A percentile compares a stretch with the other conserved stretches of the same genome.
Conservation (phyloP, 1,140 invertebrate genomes). For the Sinella curviseta region DNA sequence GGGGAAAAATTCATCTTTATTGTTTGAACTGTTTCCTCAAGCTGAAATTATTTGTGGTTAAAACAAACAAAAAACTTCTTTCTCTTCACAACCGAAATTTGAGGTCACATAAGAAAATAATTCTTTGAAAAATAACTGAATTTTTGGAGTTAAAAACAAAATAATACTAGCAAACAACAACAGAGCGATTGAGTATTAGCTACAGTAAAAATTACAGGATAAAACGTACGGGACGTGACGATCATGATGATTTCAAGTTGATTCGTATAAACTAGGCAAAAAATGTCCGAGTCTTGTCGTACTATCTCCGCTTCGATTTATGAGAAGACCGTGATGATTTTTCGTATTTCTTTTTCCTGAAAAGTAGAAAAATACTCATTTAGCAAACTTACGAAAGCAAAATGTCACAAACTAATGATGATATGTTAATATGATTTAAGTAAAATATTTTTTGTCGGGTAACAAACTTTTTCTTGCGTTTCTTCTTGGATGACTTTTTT, state of each 20-base stretch:
- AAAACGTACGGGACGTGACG: neutral
- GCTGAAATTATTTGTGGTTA: too few species aligned
- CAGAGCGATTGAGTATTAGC: too few species aligned
- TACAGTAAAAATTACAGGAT: too few species aligned
- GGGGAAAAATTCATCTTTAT: too few species aligned
- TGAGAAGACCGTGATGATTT: neutral
- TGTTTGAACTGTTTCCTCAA: too few species aligned
- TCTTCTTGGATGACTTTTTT: constrained; percentile 29
- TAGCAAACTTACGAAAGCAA: neutral
- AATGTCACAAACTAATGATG: neutral
- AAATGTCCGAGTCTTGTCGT: neutral
- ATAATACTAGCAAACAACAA: too few species aligned
- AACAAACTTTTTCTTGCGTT: constrained; percentile 33
- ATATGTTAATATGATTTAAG: neutral
- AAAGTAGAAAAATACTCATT: neutral
- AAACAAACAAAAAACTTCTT: too few species aligned
- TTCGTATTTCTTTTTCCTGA: constrained; percentile 21
- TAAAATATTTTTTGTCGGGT: neutral
- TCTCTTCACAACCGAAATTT: too few species aligned
- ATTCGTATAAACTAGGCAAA: neutral
- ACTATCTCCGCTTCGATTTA: constrained; percentile 3
- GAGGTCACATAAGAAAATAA: too few species aligned
- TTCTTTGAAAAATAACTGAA: too few species aligned
- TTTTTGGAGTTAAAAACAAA: too few species aligned
- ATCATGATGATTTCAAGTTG: neutral